Evolutionary conservation across 2,113 vertebrate genomes (phyloP).

Genomic region (Colistium nudipinnis): DNA sequence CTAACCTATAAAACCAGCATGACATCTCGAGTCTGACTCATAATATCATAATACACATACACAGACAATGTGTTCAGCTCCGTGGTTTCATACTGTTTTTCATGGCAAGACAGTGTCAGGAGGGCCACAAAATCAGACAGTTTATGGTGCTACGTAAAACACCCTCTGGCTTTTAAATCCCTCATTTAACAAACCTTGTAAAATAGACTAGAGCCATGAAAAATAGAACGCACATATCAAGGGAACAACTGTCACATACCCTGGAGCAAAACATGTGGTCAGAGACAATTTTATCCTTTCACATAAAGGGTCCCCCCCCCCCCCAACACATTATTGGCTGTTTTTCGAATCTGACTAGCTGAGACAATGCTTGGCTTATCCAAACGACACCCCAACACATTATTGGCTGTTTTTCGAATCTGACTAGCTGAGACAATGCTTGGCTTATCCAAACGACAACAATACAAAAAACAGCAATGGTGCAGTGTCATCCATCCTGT

Average conservation of each 20-base stretch:
- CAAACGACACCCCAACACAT: slow-evolving; percentile 6
- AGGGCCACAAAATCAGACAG: too few species aligned
- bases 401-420: slow-evolving; percentile 6
- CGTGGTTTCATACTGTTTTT: too few species aligned
- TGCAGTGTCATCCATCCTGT: neutral
- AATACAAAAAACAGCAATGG: slow-evolving; percentile 9
- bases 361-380: slow-evolving; percentile 6
- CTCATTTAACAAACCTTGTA: too few species aligned
- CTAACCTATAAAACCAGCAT: too few species aligned
- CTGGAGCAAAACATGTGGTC: slow-evolving; percentile 15
- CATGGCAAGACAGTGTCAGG: too few species aligned
- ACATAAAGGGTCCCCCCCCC: neutral
- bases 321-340: neutral
- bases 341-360: slow-evolving; percentile 17
- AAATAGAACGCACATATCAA: too few species aligned
- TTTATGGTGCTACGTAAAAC: too few species aligned
- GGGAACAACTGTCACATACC: slow-evolving; percentile 4
- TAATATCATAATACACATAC: too few species aligned
- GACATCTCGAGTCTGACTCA: too few species aligned
- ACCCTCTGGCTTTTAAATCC: too few species aligned
- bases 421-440: slow-evolving; percentile 5
- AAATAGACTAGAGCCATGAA: too few species aligned
- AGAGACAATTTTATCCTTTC: slow-evolving; percentile 25
- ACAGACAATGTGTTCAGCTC: too few species aligned
- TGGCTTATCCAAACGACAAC: slow-evolving; percentile 11